Conservation (phyloP, 2,113 vertebrate genomes). For the Hemibagrus wyckioides region DNA sequence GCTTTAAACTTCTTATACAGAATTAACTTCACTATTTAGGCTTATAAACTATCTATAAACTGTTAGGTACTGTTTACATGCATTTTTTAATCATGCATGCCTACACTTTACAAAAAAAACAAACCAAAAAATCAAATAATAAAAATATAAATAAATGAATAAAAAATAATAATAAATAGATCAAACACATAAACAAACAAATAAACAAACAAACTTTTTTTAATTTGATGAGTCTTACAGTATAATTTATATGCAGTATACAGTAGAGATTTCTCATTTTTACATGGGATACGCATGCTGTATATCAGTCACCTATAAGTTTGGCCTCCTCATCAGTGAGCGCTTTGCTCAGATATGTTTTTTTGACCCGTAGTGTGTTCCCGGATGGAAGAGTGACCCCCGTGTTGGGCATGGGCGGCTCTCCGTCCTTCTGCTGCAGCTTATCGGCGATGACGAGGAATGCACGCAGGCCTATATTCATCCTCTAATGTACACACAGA, state of each 20-base stretch:
- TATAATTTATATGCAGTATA: too few relatives aligned
- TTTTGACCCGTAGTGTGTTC: conserved; percentile 96
- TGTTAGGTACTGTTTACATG: too few relatives aligned
- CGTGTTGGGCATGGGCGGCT: conserved; percentile 97
- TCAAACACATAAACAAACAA: too few relatives aligned
- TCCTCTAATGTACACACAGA: conserved; percentile 76
- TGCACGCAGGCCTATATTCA: conserved; percentile 96
- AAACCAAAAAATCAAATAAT: too few relatives aligned
- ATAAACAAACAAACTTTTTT: not conserved
- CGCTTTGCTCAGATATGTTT: conserved; percentile 96
- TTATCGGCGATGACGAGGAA: conserved; percentile 98
- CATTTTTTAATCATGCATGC: too few relatives aligned
- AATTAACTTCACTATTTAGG: too few relatives aligned
- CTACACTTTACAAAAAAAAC: too few relatives aligned
- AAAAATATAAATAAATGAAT: too few relatives aligned
- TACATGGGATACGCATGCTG: not conserved
- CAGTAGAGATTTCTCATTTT: too few relatives aligned
- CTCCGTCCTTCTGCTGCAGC: conserved; percentile 95
- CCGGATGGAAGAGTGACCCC: conserved; percentile 94
- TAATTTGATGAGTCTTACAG: not conserved
- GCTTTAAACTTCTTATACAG: too few relatives aligned
- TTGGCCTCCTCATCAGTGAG: conserved; percentile 98
- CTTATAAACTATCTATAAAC: too few relatives aligned
- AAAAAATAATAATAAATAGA: too few relatives aligned
- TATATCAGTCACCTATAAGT: conserved; percentile 81